Conservation (phyloP, 30 jellyfish, hydroid and myxozoan species). For the Phacellophora camtschatica region DNA sequence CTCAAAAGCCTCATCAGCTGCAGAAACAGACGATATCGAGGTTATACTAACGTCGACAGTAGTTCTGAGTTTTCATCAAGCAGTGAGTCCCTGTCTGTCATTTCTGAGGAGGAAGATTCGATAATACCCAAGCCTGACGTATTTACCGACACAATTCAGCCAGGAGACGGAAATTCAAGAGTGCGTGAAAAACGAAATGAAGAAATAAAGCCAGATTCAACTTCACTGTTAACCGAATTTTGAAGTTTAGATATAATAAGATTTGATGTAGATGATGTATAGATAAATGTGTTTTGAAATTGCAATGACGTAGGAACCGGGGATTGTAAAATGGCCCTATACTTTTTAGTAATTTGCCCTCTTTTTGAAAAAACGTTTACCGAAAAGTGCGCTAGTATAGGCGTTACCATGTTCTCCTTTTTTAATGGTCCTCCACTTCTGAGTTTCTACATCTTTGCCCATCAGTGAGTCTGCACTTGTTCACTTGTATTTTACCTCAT, state of each 20-base stretch:
- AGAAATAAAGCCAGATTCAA: too few relatives aligned
- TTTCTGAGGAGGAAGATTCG: slow-evolving; percentile 57
- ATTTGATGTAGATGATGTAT: background rate
- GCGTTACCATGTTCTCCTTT: too few relatives aligned
- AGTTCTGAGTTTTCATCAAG: slow-evolving; percentile 63
- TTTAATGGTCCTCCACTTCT: too few relatives aligned
- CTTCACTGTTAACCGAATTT: too few relatives aligned
- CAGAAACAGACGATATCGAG: slow-evolving; percentile 29
- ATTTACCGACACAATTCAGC: slow-evolving; percentile 61
- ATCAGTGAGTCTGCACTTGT: too few relatives aligned
- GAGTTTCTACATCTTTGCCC: too few relatives aligned
- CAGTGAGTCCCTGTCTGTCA: slow-evolving; percentile 48
- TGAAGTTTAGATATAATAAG: too few relatives aligned
- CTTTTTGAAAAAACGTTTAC: background rate
- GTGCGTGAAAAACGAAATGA: background rate
- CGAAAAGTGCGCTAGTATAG: too few relatives aligned
- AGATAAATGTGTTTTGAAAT: background rate
- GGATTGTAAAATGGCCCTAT: too few relatives aligned
- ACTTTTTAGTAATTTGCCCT: background rate
- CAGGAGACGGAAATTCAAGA: slow-evolving; percentile 9
- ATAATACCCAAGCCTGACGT: slow-evolving; percentile 66
- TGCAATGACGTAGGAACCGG: too few relatives aligned
- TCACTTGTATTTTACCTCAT: too few relatives aligned
- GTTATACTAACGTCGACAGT: slow-evolving; percentile 58
- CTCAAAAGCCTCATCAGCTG: slow-evolving; percentile 56